phyloP scores from a whole-genome alignment of 2,888 invertebrate species.

The Muscina levida region DNA sequence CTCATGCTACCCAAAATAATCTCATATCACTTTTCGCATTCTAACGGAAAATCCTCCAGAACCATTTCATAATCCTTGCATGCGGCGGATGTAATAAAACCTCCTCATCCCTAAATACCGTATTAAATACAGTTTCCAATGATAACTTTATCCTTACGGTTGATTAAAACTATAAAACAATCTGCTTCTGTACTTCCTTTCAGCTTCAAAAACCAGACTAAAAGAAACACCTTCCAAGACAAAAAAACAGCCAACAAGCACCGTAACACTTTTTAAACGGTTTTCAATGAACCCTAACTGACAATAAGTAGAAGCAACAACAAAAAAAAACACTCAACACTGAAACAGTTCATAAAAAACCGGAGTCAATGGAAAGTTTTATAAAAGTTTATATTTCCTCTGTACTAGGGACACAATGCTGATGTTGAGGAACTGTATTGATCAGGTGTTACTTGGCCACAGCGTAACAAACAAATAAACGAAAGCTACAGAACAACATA shows the following conservation, averaged over 20 bases:
- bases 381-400: conserved; percentile 53
- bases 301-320: conserved; percentile 48
- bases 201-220: not conserved
- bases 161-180: not conserved
- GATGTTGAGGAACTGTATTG: conserved; percentile 41
- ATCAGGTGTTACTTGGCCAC: conserved; percentile 61
- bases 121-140: too few relatives aligned
- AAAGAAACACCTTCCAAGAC: not conserved
- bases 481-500: conserved; percentile 20
- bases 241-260: conserved; percentile 13
- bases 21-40: too few relatives aligned
- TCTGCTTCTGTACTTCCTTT: not conserved
- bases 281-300: conserved; percentile 10
- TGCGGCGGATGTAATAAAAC: too few relatives aligned
- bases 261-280: conserved; percentile 3
- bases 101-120: too few relatives aligned
- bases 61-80: too few relatives aligned
- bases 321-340: conserved; percentile 6
- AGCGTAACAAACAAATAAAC: too few relatives aligned
- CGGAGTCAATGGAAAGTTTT: conserved; percentile 44
- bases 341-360: conserved; percentile 52
- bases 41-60: too few relatives aligned
- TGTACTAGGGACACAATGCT: not conserved
- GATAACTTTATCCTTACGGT: not conserved
- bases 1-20: too few relatives aligned